Evolutionary conservation across 1,140 invertebrate species (phyloP).

Genomic region (Trachymyrmex cornetzi): DNA sequence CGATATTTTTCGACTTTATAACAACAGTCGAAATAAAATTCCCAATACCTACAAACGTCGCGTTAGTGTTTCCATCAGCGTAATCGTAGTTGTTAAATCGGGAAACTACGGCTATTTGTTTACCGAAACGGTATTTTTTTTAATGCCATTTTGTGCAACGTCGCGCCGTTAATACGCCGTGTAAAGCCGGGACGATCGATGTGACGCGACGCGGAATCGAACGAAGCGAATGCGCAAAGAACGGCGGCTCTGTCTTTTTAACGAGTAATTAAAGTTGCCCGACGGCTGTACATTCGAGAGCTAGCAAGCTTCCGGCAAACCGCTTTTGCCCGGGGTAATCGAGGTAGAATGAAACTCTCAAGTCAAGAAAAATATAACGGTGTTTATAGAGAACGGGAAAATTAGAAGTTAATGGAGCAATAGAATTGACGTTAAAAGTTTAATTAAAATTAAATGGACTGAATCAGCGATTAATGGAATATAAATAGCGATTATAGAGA

Average conservation of each 20-base stretch:
- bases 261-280: conserved; percentile 51
- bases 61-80: not conserved
- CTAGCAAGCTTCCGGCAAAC: conserved; percentile 10
- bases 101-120: not conserved
- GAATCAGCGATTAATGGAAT: not conserved
- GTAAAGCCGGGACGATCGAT: conserved; percentile 33
- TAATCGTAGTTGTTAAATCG: conserved; percentile 7
- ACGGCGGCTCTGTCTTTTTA: conserved; percentile 26
- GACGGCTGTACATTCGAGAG: conserved; percentile 13
- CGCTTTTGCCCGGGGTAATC: not conserved
- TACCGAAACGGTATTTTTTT: not conserved
- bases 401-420: conserved; percentile 18
- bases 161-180: conserved; percentile 6
- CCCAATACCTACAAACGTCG: not conserved
- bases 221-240: conserved; percentile 29
- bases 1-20: not conserved
- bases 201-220: conserved; percentile 16
- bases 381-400: conserved; percentile 6
- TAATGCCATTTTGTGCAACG: not conserved
- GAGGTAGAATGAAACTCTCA: conserved; percentile 15
- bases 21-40: conserved; percentile 14
- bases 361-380: conserved; percentile 22
- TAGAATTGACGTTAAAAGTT: conserved; percentile 13
- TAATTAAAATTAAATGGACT: not conserved
- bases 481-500: not conserved